Evolutionary conservation across 2,888 invertebrate species (phyloP).

Genomic region (Drosophila neutralis): DNA sequence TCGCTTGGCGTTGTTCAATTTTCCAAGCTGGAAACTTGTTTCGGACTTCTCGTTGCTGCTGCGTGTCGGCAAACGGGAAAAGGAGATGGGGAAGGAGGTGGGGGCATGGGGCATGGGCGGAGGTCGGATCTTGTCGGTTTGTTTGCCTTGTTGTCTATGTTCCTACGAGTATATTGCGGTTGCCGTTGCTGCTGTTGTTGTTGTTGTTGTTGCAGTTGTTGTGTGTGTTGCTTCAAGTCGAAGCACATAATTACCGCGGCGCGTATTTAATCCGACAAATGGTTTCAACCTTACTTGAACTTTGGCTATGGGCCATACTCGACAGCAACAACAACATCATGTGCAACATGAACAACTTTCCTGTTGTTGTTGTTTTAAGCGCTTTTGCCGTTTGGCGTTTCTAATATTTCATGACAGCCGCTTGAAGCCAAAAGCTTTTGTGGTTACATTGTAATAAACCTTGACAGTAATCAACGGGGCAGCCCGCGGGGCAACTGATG

Average conservation of each 20-base stretch:
- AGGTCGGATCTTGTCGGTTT: conserved; percentile 67
- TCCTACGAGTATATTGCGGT: conserved; percentile 46
- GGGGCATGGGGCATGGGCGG: conserved; percentile 19
- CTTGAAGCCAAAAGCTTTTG: conserved; percentile 72
- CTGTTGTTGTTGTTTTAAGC: conserved; percentile 55
- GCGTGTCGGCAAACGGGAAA: conserved; percentile 11
- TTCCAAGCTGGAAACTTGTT: conserved; percentile 71
- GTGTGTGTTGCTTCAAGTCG: conserved; percentile 47
- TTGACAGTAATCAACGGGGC: conserved; percentile 63
- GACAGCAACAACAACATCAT: conserved; percentile 48
- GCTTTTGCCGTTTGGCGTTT: conserved; percentile 65
- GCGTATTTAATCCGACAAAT: conserved; percentile 81
- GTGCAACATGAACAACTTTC: conserved; percentile 52
- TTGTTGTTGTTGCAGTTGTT: conserved; percentile 43
- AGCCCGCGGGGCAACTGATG: conserved; percentile 45
- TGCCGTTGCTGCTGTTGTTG: conserved; percentile 35
- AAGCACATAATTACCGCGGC: conserved; percentile 82
- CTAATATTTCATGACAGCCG: conserved; percentile 80
- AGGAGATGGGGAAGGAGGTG: conserved; percentile 12
- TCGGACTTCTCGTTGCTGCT: conserved; percentile 54
- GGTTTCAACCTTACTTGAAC: conserved; percentile 81
- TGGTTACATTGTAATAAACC: conserved; percentile 80
- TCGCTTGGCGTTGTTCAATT: conserved; percentile 64
- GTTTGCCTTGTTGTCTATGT: conserved; percentile 75
- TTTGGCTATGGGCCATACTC: conserved; percentile 75